These are phyloP conservation scores for Osmerus mordax DNA, from an alignment of 2,113 vertebrate species.

Conservation along the genomic window DNA sequence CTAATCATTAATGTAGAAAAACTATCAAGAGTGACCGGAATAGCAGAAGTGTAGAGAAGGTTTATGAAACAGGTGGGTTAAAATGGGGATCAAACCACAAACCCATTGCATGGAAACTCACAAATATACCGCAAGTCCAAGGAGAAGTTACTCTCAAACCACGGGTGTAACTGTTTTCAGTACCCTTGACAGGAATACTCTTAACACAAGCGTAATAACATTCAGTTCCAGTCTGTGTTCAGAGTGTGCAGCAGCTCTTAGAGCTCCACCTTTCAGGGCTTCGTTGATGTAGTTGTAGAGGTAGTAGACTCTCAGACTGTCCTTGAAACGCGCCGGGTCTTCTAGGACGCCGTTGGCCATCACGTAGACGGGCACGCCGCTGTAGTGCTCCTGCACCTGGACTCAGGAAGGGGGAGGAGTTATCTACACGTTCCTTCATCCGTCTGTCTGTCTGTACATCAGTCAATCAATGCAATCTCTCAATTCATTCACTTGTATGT, in stretches of 20 bases:
- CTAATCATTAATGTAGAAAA: background rate
- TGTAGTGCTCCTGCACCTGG: conserved; percentile 83
- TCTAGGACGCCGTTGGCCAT: conserved; percentile 88
- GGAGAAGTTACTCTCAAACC: too few species aligned
- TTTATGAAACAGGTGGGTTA: too few species aligned
- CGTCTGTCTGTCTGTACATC: too few species aligned
- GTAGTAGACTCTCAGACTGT: conserved; percentile 85
- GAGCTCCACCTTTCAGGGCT: conserved; percentile 89
- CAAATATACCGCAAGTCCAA: too few species aligned
- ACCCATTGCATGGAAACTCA: too few species aligned
- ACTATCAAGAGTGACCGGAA: background rate
- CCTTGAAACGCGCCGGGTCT: conserved; percentile 73
- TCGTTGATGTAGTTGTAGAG: conserved; percentile 91
- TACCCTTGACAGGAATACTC: background rate
- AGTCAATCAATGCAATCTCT: too few species aligned
- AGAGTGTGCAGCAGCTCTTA: background rate
- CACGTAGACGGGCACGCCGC: conserved; percentile 82
- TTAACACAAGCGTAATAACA: too few species aligned
- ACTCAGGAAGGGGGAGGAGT: conserved; percentile 32
- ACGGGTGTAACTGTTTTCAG: too few species aligned
- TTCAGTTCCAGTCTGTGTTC: background rate
- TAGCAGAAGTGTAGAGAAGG: background rate
- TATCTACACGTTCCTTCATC: background rate
- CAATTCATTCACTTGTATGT: too few species aligned
- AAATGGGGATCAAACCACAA: too few species aligned